Conservation (phyloP, 1,140 invertebrate species). For the Cardiocondyla obscurior region DNA sequence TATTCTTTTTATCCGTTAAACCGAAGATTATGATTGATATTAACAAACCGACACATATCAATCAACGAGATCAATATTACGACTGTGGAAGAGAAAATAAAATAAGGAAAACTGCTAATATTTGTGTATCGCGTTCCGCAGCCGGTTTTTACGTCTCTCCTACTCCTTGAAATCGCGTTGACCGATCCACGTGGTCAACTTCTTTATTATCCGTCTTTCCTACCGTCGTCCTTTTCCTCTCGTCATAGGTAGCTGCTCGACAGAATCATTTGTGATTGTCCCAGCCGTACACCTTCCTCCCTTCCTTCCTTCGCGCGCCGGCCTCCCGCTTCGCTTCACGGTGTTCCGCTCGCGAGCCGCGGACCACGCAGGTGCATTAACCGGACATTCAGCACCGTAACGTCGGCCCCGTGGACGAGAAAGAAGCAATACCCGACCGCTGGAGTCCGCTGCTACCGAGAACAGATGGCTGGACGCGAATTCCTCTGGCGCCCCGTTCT, state of each 20-base stretch:
- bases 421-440: conserved; percentile 58
- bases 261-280: conserved; percentile 57
- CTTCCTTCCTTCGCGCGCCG: conserved; percentile 44
- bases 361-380: conserved; percentile 81
- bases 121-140: conserved; percentile 30
- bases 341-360: conserved; percentile 69
- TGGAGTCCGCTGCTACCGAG: conserved; percentile 55
- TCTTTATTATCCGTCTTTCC: conserved; percentile 29
- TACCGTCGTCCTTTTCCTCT: not conserved
- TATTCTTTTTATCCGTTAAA: not conserved
- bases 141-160: not conserved
- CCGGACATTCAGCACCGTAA: conserved; percentile 81
- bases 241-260: conserved; percentile 58
- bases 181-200: conserved; percentile 50
- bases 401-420: conserved; percentile 70
- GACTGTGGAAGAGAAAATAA: too few relatives aligned
- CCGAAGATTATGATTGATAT: not conserved
- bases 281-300: conserved; percentile 58
- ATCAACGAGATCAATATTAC: not conserved
- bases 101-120: conserved; percentile 41
- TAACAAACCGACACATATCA: not conserved
- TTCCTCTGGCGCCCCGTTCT: conserved; percentile 64
- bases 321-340: conserved; percentile 61
- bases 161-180: conserved; percentile 6
- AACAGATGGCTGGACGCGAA: conserved; percentile 70